Evolutionary conservation across 2,888 invertebrate genomes (phyloP).

Genomic region (Thera britannica): DNA sequence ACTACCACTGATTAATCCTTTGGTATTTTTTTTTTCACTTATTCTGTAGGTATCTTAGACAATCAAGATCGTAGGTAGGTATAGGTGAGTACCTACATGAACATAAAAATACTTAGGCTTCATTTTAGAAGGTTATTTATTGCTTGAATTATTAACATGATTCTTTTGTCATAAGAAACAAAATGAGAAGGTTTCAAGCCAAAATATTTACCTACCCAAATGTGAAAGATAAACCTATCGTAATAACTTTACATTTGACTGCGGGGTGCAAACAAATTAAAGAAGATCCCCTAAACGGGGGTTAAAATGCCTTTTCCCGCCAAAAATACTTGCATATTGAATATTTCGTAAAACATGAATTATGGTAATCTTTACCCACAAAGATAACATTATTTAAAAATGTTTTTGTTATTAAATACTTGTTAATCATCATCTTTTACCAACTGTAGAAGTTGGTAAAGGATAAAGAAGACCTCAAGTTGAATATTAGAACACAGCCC

Average conservation of each 20-base stretch:
- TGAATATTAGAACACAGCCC: no score
- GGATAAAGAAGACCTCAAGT: no score
- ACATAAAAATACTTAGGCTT: no score
- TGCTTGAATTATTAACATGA: background rate
- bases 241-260: conserved; percentile 39
- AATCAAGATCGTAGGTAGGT: no score
- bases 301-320: conserved; percentile 38
- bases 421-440: no score
- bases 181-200: background rate
- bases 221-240: conserved; percentile 29
- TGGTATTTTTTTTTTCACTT: no score
- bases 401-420: no score
- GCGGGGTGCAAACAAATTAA: conserved; percentile 54
- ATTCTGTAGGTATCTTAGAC: no score
- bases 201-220: conserved; percentile 20
- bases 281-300: conserved; percentile 46
- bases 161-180: background rate
- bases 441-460: no score
- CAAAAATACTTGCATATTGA: conserved; percentile 48
- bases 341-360: conserved; percentile 52
- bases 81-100: no score
- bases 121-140: no score
- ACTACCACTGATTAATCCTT: no score
- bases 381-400: background rate
- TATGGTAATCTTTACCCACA: conserved; percentile 48